Evolutionary conservation across 2,888 invertebrate genomes (phyloP), one percentile per base, ranked within the genome.

Genomic region (Corbicula japonica): DNA sequence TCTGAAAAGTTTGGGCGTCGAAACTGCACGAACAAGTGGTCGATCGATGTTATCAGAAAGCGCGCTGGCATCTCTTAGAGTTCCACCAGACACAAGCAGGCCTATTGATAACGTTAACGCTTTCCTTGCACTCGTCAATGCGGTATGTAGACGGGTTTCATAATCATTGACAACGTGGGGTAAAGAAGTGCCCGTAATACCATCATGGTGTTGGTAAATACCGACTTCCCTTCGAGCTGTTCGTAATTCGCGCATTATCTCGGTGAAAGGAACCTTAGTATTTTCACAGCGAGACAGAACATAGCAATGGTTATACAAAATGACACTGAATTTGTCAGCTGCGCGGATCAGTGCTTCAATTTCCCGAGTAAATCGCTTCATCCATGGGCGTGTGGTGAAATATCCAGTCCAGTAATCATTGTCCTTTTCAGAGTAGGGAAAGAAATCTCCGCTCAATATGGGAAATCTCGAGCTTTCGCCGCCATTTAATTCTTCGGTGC

Each of bases 181-280:
- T 91, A 97, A 97, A 1, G 98, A 97, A 0, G 99, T 99, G 8
- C 99, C 99, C 0, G 99, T 99, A 70, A 99, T 98, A 15, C 98
- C 99, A 92, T 99, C 99, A 93, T 99, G 99, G 93, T 99, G 99
- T 93, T 99, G 98, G 92, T 99, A 99, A 10, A 99, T 94, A 0
- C 97, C 98, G 78, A 99, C 94, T 93, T 97, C 97, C 52, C 98
- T 95, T 15, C 82, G 41, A 5, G 82, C 82, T 5, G 56, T 32
- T 15, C 70, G 54, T 12, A 82, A 44, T 18, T 72, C 58, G 18
- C 46, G 56, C 30, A 75, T 10, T n/a, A 79, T 71, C 5, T 46
- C 34, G 23, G 38, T 56, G 6, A 66, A 63, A 4, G 26, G 30
- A 32, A 50, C 12, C 5, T 28, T 32, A 12, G 72, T 32, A 12